phyloP scores from a whole-genome alignment of 2,113 vertebrate genomes.

The Butorides virescens region DNA sequence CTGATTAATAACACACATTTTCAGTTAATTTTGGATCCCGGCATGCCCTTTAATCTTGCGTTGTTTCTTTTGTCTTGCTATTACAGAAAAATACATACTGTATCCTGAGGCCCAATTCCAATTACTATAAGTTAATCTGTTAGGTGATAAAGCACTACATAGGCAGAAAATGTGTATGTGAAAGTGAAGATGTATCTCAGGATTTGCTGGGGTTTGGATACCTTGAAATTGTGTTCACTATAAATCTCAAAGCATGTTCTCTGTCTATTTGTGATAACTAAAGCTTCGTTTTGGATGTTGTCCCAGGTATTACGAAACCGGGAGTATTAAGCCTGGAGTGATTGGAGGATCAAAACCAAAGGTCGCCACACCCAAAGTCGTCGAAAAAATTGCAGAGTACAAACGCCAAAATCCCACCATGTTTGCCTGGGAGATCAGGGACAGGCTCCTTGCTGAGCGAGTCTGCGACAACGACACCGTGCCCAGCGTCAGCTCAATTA shows the following conservation, averaged over 20 bases:
- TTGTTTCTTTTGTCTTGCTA: constrained; percentile 48
- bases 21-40: constrained; percentile 61
- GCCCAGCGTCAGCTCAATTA: constrained; percentile 98
- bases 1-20: constrained; percentile 70
- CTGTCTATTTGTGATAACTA: background rate
- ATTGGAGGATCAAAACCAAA: constrained; percentile 99
- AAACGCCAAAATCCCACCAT: constrained; percentile 99
- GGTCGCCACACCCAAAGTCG: constrained; percentile 99
- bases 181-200: constrained; percentile 46
- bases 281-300: constrained; percentile 51
- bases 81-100: constrained; percentile 39
- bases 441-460: constrained; percentile 92
- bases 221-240: background rate
- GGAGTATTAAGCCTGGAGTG: constrained; percentile 97
- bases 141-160: constrained; percentile 2
- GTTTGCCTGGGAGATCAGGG: constrained; percentile 99
- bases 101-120: constrained; percentile 17
- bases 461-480: constrained; percentile 99
- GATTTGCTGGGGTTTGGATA: constrained; percentile 19
- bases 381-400: constrained; percentile 99
- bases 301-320: constrained; percentile 97
- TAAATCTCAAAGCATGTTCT: background rate
- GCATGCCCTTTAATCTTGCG: constrained; percentile 54
- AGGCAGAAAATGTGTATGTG: constrained; percentile 28
- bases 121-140: constrained; percentile 54